A percentile compares a stretch with the other conserved stretches of the same genome.
These are phyloP conservation scores for Poeciliopsis retropinna DNA, from an alignment of 2,113 vertebrate genomes.

Conservation along the genomic window DNA sequence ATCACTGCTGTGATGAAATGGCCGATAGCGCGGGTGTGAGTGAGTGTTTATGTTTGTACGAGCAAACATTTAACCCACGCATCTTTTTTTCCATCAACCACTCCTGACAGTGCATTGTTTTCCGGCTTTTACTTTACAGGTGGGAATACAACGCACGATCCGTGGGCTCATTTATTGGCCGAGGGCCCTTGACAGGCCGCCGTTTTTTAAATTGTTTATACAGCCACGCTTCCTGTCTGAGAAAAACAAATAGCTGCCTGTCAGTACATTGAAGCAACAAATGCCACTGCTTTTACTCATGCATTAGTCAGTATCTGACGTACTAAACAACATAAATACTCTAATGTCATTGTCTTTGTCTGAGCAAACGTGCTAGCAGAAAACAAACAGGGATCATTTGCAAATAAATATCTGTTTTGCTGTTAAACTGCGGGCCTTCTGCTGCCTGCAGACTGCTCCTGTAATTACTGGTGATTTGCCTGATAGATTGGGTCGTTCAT, in stretches of 20 bases:
- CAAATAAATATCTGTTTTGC: conserved; percentile 39
- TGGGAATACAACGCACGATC: background rate
- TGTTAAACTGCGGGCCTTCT: conserved; percentile 16
- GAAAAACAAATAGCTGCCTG: background rate
- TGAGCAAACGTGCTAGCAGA: conserved; percentile 5
- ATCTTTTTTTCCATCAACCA: background rate
- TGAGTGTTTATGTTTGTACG: background rate
- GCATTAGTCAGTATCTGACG: background rate
- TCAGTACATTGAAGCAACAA: background rate
- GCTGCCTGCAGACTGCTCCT: conserved; percentile 4
- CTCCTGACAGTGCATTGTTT: background rate
- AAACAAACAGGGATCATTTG: conserved; percentile 41
- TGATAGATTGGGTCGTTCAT: conserved; percentile 29
- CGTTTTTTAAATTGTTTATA: background rate
- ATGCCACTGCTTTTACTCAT: background rate
- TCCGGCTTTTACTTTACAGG: conserved; percentile 9
- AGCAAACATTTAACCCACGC: conserved; percentile 11
- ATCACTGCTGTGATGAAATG: background rate
- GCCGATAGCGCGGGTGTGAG: background rate
- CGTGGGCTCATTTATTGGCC: background rate
- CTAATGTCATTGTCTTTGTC: background rate
- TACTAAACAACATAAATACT: background rate
- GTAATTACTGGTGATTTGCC: conserved; percentile 48
- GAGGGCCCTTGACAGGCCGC: background rate
- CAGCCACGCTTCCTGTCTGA: background rate